Evolutionary conservation across 2,797 vertebrate genomes (phyloP).

Genomic region (Argentina silus): DNA sequence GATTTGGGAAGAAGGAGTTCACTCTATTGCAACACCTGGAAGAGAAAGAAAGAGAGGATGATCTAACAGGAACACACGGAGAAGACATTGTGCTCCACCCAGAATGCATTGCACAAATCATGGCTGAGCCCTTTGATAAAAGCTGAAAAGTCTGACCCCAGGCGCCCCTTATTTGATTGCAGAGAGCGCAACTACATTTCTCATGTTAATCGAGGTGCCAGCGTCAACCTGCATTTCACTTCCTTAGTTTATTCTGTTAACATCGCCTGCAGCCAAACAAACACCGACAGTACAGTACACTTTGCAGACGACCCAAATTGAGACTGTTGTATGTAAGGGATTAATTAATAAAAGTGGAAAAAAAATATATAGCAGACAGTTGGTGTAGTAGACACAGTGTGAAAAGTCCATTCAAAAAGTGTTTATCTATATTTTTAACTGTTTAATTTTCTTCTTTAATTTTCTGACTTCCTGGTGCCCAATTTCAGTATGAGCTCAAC

Average conservation of each 20-base stretch:
- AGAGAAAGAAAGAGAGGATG: conserved; percentile 1
- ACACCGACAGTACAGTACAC: conserved; percentile 9
- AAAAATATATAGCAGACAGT: not conserved
- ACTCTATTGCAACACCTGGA: conserved; percentile 1
- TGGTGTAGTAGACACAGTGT: not conserved
- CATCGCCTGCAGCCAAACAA: conserved; percentile 16
- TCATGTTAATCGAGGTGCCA: conserved; percentile 10
- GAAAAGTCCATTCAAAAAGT: not conserved
- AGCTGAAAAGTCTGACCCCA: conserved; percentile 12
- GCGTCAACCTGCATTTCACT: conserved; percentile 3
- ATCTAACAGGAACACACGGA: no score
- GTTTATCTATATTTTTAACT: no score
- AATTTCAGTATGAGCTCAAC: not conserved
- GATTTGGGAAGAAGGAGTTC: not conserved
- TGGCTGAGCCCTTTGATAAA: conserved; percentile 5
- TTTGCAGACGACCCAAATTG: not conserved
- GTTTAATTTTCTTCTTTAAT: not conserved
- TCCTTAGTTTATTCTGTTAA: conserved; percentile 12
- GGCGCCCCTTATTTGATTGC: conserved; percentile 10
- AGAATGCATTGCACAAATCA: not conserved
- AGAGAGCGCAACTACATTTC: not conserved
- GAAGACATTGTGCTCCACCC: not conserved
- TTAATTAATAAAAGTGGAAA: conserved; percentile 1
- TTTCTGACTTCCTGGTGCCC: not conserved
- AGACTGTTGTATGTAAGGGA: not conserved